Evolutionary conservation across 1,140 invertebrate species (phyloP).

Genomic region (Aphaenogaster floridana): DNA sequence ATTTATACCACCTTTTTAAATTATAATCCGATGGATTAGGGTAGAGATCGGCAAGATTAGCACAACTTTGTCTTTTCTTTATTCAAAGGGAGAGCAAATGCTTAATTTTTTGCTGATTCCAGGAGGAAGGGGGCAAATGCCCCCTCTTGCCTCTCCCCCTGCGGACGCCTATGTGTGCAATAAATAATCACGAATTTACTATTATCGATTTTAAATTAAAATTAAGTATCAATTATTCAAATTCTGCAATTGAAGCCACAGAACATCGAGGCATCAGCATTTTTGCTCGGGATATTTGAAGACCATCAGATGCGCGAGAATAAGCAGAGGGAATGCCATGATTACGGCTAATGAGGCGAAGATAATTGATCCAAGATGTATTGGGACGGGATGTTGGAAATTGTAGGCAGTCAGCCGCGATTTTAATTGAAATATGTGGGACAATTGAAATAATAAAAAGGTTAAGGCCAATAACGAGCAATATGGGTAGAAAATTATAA

Average conservation of each 20-base stretch:
- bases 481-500: no score
- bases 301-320: not conserved
- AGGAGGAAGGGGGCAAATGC: no score
- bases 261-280: not conserved
- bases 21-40: no score
- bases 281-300: not conserved
- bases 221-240: not conserved
- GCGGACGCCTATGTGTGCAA: no score
- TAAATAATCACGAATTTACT: not conserved
- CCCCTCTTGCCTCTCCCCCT: no score
- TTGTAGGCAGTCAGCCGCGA: not conserved
- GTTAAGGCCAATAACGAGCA: no score
- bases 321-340: not conserved
- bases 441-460: not conserved
- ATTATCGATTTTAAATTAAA: not conserved
- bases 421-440: not conserved
- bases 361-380: constrained; percentile 21
- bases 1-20: no score
- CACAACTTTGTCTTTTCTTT: no score
- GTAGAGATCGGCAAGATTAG: no score
- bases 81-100: no score
- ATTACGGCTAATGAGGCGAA: not conserved
- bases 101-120: no score
- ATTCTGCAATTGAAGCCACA: not conserved
- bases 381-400: not conserved